Evolutionary conservation across 2,888 invertebrate species (phyloP).

Genomic region (Beris chalybata): DNA sequence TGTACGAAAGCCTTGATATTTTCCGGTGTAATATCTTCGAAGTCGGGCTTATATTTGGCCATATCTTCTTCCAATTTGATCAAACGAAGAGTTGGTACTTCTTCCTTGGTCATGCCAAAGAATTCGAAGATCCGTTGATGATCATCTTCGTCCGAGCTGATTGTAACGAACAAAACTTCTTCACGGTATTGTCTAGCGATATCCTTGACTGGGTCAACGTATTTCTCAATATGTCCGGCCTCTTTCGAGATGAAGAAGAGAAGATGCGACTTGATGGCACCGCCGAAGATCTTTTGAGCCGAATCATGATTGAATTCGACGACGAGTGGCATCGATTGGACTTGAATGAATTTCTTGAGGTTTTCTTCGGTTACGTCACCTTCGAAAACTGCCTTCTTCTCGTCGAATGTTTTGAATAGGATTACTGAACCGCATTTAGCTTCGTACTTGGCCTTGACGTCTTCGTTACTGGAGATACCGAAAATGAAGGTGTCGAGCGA

Average conservation of each 20-base stretch:
- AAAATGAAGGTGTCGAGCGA: constrained; percentile 86
- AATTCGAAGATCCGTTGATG: constrained; percentile 97
- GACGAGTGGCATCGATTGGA: constrained; percentile 84
- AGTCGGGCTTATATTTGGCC: constrained; percentile 93
- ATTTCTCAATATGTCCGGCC: constrained; percentile 79
- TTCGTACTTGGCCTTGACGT: constrained; percentile 77
- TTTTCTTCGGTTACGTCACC: constrained; percentile 68
- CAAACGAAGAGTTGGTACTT: constrained; percentile 85
- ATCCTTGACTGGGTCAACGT: constrained; percentile 74
- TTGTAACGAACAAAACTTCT: constrained; percentile 90
- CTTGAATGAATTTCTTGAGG: constrained; percentile 80
- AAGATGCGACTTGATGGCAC: constrained; percentile 95
- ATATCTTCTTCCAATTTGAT: constrained; percentile 96
- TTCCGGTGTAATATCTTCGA: constrained; percentile 49
- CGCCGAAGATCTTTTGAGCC: constrained; percentile 97
- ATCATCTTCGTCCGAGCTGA: constrained; percentile 93
- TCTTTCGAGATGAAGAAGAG: constrained; percentile 93
- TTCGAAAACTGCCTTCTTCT: constrained; percentile 73
- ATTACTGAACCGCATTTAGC: constrained; percentile 77
- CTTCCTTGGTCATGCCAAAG: constrained; percentile 97
- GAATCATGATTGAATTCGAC: constrained; percentile 98
- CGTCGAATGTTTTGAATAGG: constrained; percentile 95
- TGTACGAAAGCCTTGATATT: constrained; percentile 73
- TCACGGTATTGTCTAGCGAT: constrained; percentile 90
- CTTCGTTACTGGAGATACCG: constrained; percentile 78